Evolutionary conservation across 2,797 vertebrate genomes (phyloP).

Genomic region (Pagetopsis macropterus): DNA sequence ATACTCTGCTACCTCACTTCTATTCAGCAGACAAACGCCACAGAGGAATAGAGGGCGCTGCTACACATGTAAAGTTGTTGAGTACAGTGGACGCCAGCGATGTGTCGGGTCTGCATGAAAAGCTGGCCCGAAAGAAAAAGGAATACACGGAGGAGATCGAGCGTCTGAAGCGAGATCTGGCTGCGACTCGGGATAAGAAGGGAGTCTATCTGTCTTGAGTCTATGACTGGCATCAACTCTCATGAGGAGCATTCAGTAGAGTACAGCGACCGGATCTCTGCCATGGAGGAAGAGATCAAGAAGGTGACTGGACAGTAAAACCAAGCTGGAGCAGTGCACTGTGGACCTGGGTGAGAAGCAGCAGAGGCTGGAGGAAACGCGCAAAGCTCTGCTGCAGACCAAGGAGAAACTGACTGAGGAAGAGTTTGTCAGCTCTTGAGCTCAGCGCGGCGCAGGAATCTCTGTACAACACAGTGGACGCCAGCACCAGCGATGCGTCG

Average conservation of each 20-base stretch:
- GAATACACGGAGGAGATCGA: no score
- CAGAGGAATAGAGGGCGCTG: no score
- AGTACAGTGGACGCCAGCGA: no score
- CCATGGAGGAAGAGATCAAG: constrained; percentile 91
- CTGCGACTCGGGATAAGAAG: constrained; percentile 87
- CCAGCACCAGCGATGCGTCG: constrained; percentile 88
- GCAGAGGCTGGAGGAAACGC: constrained; percentile 79
- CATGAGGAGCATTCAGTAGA: constrained; percentile 89
- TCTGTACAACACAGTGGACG: constrained; percentile 86
- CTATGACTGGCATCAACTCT: constrained; percentile 85
- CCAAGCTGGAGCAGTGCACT: constrained; percentile 86
- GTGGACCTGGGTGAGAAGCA: constrained; percentile 85
- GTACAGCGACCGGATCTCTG: constrained; percentile 85
- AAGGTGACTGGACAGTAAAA: constrained; percentile 87
- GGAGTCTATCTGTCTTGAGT: constrained; percentile 93
- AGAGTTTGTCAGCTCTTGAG: constrained; percentile 83
- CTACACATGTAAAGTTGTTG: no score
- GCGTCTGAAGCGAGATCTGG: no score
- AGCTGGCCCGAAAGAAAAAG: no score
- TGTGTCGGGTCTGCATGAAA: no score
- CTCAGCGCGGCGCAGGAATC: constrained; percentile 83
- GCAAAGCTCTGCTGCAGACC: constrained; percentile 86
- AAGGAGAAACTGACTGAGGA: constrained; percentile 88
- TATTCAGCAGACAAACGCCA: no score
- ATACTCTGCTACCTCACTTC: no score